These are phyloP conservation scores for Oryzias melastigma DNA, from an alignment of 2,113 vertebrate species.

Conservation along the genomic window DNA sequence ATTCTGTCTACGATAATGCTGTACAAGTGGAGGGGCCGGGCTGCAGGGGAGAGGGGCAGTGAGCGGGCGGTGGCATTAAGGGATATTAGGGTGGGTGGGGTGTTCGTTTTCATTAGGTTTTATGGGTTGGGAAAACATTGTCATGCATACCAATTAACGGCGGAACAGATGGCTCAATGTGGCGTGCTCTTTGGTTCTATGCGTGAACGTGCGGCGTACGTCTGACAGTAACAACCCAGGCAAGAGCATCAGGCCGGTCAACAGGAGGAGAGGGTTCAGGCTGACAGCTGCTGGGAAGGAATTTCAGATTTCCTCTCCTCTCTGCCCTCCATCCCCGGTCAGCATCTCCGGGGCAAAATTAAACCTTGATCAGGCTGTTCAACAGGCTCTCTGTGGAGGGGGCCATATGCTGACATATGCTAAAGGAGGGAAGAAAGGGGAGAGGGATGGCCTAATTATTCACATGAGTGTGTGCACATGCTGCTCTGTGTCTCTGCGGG, in stretches of 20 bases:
- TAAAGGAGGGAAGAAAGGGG: constrained; percentile 24
- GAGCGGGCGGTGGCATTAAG: constrained; percentile 55
- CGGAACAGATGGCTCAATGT: constrained; percentile 74
- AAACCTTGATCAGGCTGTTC: constrained; percentile 60
- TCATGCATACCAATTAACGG: constrained; percentile 71
- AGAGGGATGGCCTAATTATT: constrained; percentile 40
- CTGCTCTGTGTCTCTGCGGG: constrained; percentile 3
- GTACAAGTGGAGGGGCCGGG: constrained; percentile 20
- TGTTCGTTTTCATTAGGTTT: constrained; percentile 74
- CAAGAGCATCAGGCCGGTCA: constrained; percentile 27
- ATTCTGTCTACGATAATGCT: constrained; percentile 54
- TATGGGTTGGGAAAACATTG: constrained; percentile 72
- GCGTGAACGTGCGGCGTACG: constrained; percentile 13
- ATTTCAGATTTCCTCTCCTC: background rate
- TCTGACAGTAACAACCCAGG: constrained; percentile 22
- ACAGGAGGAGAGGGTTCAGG: constrained; percentile 25
- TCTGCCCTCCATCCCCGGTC: constrained; percentile 35
- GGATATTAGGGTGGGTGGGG: constrained; percentile 64
- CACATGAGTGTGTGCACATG: constrained; percentile 15
- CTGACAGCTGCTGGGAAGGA: constrained; percentile 35
- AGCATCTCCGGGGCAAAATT: constrained; percentile 42
- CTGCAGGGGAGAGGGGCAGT: background rate
- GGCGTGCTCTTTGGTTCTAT: constrained; percentile 37
- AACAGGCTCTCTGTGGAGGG: constrained; percentile 48
- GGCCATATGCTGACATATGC: constrained; percentile 67